Evolutionary conservation across 2,797 vertebrate species (phyloP).

Genomic region (Myripristis jacobus): DNA sequence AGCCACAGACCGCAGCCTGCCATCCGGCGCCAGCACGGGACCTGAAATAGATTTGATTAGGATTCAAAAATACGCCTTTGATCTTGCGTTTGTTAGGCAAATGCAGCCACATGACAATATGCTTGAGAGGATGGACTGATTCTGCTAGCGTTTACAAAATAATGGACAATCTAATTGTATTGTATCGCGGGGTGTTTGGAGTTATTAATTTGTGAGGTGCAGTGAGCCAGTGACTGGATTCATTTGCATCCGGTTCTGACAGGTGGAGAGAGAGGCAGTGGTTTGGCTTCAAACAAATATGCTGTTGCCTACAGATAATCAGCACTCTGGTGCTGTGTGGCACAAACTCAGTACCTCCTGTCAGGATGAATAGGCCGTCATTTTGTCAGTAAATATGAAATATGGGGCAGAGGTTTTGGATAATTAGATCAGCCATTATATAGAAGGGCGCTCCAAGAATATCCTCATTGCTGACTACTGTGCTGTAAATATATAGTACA

Average conservation of each 20-base stretch:
- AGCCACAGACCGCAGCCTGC: conserved; percentile 60
- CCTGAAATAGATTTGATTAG: conserved; percentile 81
- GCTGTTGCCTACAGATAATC: conserved; percentile 73
- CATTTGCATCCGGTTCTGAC: conserved; percentile 77
- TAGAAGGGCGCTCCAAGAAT: conserved; percentile 12
- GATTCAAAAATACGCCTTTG: conserved; percentile 78
- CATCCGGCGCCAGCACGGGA: conserved; percentile 63
- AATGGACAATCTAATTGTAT: conserved; percentile 80
- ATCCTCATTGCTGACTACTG: conserved; percentile 37
- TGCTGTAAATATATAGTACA: conserved; percentile 39
- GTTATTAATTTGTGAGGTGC: conserved; percentile 78
- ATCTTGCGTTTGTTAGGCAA: conserved; percentile 79
- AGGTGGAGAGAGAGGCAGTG: conserved; percentile 61
- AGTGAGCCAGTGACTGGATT: conserved; percentile 75
- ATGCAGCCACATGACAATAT: conserved; percentile 75
- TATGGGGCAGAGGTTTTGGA: conserved; percentile 47
- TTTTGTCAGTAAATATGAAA: conserved; percentile 71
- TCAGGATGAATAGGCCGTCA: conserved; percentile 65
- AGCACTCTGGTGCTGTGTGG: conserved; percentile 65
- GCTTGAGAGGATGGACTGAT: conserved; percentile 68
- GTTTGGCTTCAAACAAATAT: conserved; percentile 71
- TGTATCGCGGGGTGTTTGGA: conserved; percentile 62
- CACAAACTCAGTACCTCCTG: conserved; percentile 66
- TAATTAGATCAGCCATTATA: conserved; percentile 67
- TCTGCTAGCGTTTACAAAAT: conserved; percentile 79